phyloP scores from a whole-genome alignment of 1,140 invertebrate species.

The Drosophila guanche region DNA sequence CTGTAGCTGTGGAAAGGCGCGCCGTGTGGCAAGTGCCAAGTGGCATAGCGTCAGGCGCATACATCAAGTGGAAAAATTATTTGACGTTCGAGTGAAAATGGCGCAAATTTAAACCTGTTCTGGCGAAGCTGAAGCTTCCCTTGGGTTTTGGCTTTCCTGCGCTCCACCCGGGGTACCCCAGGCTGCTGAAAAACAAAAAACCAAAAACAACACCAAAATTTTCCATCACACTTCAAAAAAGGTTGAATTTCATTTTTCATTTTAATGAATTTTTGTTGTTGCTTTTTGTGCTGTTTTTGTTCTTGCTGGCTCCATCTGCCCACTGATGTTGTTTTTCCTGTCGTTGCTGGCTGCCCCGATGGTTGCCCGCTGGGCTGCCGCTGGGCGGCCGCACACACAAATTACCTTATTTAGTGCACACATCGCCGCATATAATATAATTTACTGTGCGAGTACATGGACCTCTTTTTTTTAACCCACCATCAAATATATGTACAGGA shows the following conservation, averaged over 20 bases:
- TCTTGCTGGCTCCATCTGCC: slow-evolving; percentile 17
- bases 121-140: not conserved
- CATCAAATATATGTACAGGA: not conserved
- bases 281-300: slow-evolving; percentile 29
- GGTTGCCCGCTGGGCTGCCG: slow-evolving; percentile 34
- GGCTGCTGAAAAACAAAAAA: slow-evolving; percentile 7
- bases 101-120: slow-evolving; percentile 40
- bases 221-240: slow-evolving; percentile 63
- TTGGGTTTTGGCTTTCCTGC: not conserved
- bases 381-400: slow-evolving; percentile 68
- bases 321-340: not conserved
- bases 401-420: slow-evolving; percentile 81
- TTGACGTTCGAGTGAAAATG: slow-evolving; percentile 55
- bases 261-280: slow-evolving; percentile 79
- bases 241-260: slow-evolving; percentile 81
- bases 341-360: slow-evolving; percentile 17
- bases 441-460: slow-evolving; percentile 71
- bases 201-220: slow-evolving; percentile 23
- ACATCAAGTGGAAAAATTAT: slow-evolving; percentile 65
- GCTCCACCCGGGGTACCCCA: not conserved
- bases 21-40: slow-evolving; percentile 1
- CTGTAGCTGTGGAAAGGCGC: not conserved
- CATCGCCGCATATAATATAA: slow-evolving; percentile 78
- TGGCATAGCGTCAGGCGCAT: slow-evolving; percentile 25
- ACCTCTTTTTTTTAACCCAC: slow-evolving; percentile 51